Evolutionary conservation across 2,113 vertebrate genomes (phyloP), one percentile per base, ranked within the genome.

Genomic region (Myiozetetes cayanensis): DNA sequence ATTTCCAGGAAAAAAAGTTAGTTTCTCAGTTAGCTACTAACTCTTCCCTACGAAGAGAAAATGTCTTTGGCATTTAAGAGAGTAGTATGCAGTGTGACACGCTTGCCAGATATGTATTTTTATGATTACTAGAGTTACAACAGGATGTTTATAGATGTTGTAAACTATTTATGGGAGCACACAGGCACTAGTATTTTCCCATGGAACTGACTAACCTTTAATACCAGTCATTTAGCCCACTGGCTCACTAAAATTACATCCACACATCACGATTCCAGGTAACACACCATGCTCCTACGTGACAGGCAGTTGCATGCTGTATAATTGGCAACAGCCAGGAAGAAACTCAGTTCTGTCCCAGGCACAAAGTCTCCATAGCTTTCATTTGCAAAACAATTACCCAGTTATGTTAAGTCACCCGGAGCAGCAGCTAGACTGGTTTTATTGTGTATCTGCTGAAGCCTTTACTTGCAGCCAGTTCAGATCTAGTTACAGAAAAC

Each of bases 61-160:
- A 75, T 0, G 10, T 28, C 44, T 63, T 55, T 77, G 61, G 61
- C 68, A 89, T 82, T 92, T 94, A 75, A 56, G 28, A 84, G 72
- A 81, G 65, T 30, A 33, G 30, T 58, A 61, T 37, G 30, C 72
- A 80, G 50, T 14, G 10, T 17, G 20, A 62, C 39, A 74, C 0
- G 0, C 35, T 90, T 80, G 91, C 59, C 68, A 86, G 50, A 37
- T 39, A 85, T 0, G 1, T 85, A 59, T 73, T 91, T 82, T 94
- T 77, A 63, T 43, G 4, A 90, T 75, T 91, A 63, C 87, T 80
- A 84, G 43, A 83, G 33, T 86, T 95, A 81, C 68, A 93, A 80
- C 70, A 94, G 58, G 47, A 76, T 92, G 90, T 96, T 97, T 95
- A 84, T 72, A 92, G 58, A 59, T 35, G 23, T 8, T 81, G 52